Evolutionary conservation across 2,113 vertebrate genomes (phyloP).

Genomic region (Gobiocypris rarus): DNA sequence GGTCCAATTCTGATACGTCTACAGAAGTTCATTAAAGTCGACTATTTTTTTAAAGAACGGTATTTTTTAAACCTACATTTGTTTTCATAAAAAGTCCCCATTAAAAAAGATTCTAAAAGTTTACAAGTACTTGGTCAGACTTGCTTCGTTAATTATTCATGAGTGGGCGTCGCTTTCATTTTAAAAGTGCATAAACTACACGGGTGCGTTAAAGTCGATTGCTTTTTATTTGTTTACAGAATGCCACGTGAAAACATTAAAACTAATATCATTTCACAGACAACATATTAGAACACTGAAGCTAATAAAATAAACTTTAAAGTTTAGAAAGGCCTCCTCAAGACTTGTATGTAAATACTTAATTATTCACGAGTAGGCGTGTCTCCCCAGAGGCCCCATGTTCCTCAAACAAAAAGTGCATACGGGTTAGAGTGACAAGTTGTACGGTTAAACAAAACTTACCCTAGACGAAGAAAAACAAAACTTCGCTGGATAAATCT

Average conservation of each 20-base stretch:
- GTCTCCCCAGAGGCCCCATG: neutral
- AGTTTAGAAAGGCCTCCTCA: neutral
- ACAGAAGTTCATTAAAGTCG: neutral
- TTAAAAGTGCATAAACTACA: neutral
- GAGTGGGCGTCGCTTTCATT: neutral
- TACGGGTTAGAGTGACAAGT: neutral
- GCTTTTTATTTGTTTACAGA: neutral
- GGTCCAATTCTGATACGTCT: neutral
- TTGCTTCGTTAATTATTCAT: neutral
- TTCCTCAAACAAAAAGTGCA: neutral
- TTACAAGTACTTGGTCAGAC: neutral
- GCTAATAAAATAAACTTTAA: neutral
- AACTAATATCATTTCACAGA: neutral
- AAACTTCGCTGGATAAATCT: neutral
- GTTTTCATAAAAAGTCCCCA: neutral
- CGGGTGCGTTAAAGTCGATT: neutral
- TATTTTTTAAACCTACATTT: neutral
- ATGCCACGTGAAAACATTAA: neutral
- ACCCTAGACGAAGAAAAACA: neutral
- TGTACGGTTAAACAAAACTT: neutral
- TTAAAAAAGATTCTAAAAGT: too few species aligned
- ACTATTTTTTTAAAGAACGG: too few species aligned
- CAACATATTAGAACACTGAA: neutral
- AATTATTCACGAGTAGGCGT: slow-evolving; percentile 9
- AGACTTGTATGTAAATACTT: neutral